Conservation (phyloP, 2,888 invertebrate species). For the Metallyticus violacea region DNA sequence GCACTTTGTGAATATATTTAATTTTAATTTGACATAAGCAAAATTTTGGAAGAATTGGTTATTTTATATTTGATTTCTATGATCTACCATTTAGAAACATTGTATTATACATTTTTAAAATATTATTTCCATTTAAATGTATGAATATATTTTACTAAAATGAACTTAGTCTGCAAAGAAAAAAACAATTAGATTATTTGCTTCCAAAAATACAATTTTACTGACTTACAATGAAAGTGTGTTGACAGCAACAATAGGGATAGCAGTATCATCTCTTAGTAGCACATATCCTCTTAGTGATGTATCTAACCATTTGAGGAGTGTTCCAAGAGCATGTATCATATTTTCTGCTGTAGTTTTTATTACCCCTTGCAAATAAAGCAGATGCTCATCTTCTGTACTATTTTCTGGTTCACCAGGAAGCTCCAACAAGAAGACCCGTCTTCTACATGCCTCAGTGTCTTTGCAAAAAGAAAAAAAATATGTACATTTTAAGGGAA, state of each 20-base stretch:
- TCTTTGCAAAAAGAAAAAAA: slow-evolving; percentile 43
- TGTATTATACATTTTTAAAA: no score
- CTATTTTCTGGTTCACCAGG: slow-evolving; percentile 54
- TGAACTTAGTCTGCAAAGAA: no score
- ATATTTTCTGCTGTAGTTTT: slow-evolving; percentile 61
- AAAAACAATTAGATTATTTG: no score
- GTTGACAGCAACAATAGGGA: slow-evolving; percentile 39
- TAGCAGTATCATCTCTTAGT: slow-evolving; percentile 39
- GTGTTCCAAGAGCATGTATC: slow-evolving; percentile 67
- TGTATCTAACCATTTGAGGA: slow-evolving; percentile 67
- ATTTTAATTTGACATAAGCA: no score
- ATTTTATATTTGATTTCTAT: no score
- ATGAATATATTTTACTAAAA: no score
- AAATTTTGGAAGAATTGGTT: no score
- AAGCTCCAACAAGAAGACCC: slow-evolving; percentile 54
- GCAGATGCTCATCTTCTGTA: slow-evolving; percentile 53
- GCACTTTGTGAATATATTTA: no score
- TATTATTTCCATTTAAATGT: no score
- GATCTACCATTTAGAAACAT: no score
- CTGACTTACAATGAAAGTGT: not conserved
- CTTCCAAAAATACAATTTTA: no score
- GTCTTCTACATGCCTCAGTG: slow-evolving; percentile 56
- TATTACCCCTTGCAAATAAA: slow-evolving; percentile 60
- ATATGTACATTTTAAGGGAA: no score
- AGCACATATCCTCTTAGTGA: slow-evolving; percentile 52